Evolutionary conservation across 2,888 invertebrate species (phyloP).

Genomic region (Hofmannophila pseudospretella): DNA sequence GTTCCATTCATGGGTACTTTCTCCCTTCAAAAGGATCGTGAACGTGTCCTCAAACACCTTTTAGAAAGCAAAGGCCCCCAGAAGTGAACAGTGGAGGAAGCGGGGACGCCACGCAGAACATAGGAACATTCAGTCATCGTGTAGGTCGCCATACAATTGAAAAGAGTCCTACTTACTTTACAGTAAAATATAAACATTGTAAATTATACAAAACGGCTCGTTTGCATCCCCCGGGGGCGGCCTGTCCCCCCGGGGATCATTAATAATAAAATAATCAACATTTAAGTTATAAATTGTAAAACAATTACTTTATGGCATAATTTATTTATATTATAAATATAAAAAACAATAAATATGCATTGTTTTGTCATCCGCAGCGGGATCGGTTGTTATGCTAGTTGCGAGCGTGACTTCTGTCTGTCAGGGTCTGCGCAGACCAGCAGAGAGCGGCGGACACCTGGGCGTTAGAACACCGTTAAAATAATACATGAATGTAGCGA

Average conservation of each 20-base stretch:
- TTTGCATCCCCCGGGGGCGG: too few species aligned
- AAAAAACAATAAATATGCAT: constrained; percentile 60
- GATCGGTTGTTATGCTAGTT: too few species aligned
- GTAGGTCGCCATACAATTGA: constrained; percentile 42
- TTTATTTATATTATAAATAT: constrained; percentile 43
- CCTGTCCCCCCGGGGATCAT: constrained; percentile 29
- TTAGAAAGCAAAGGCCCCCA: too few species aligned
- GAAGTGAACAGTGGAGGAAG: constrained; percentile 46
- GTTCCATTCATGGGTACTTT: too few species aligned
- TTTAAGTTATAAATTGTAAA: constrained; percentile 60
- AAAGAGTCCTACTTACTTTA: constrained; percentile 46
- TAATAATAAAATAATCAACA: constrained; percentile 42
- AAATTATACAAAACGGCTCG: constrained; percentile 36
- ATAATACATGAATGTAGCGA: too few species aligned
- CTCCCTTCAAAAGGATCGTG: too few species aligned
- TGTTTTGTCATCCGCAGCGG: constrained; percentile 28
- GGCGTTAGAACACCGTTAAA: too few species aligned
- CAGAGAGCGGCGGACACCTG: too few species aligned
- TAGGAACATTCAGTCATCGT: constrained; percentile 56
- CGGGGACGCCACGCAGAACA: constrained; percentile 36
- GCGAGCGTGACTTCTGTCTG: constrained; percentile 7
- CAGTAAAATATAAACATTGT: constrained; percentile 33
- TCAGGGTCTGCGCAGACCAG: too few species aligned
- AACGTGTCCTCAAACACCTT: too few species aligned
- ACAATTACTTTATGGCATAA: constrained; percentile 64